phyloP scores from a whole-genome alignment of 2,888 invertebrate species.

The Chirona hameri region DNA sequence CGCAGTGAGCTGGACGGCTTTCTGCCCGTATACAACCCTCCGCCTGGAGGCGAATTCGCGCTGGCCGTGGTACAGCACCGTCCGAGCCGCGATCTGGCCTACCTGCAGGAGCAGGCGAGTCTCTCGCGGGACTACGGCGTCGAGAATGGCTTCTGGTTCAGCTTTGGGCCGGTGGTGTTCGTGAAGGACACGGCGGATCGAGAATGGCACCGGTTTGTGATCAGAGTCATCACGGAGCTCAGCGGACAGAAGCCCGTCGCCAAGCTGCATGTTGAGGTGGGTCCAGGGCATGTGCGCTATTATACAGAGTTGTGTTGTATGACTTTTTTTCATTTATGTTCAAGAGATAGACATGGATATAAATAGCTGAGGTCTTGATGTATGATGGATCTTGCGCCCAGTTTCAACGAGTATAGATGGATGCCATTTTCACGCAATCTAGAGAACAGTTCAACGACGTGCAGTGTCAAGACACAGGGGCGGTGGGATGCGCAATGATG shows the following conservation, averaged over 20 bases:
- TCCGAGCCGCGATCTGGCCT: not conserved
- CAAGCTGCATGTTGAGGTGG: not conserved
- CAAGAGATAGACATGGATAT: no score
- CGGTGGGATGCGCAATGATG: no score
- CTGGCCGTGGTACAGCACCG: conserved; percentile 4
- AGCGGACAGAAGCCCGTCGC: not conserved
- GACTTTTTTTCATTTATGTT: no score
- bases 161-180: not conserved
- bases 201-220: not conserved
- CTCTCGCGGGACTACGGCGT: not conserved
- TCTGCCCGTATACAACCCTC: not conserved
- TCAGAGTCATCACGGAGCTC: not conserved
- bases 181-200: not conserved
- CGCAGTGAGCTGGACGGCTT: not conserved
- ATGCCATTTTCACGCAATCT: no score
- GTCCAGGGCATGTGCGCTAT: not conserved
- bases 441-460: no score
- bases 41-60: not conserved
- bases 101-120: not conserved
- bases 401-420: no score
- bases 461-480: no score
- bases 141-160: not conserved
- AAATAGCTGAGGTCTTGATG: no score
- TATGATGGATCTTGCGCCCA: no score
- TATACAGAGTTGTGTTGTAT: no score